Conservation (phyloP, 2,113 vertebrate genomes). For the Noturus placidus region DNA sequence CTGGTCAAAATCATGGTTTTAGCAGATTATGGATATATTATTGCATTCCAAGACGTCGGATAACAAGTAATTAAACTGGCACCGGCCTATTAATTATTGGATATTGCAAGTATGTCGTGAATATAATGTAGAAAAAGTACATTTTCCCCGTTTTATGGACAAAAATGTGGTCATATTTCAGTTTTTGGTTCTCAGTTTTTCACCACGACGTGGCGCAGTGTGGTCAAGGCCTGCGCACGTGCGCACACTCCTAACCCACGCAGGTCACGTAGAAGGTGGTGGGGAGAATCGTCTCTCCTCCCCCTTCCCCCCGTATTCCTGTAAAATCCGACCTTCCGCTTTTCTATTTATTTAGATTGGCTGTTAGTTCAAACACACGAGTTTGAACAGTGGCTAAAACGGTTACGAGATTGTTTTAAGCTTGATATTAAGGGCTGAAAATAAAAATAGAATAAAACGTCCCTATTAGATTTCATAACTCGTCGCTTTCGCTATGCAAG, state of each 20-base stretch:
- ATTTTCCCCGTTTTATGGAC: too few species aligned
- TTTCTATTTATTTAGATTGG: not conserved
- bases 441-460: not conserved
- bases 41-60: not conserved
- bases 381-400: not conserved
- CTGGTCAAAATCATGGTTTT: not conserved
- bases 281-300: not conserved
- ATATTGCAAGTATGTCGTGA: not conserved
- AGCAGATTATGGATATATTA: not conserved
- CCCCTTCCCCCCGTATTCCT: not conserved
- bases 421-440: not conserved
- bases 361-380: not conserved
- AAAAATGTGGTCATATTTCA: not conserved
- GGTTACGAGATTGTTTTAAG: not conserved
- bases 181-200: not conserved
- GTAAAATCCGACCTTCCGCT: too few species aligned
- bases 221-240: not conserved
- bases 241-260: not conserved
- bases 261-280: not conserved
- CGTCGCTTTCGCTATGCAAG: not conserved
- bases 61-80: not conserved
- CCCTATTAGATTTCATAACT: not conserved
- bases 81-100: not conserved
- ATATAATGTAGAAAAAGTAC: not conserved
- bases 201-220: slow-evolving; percentile 5